Evolutionary conservation across 2,113 vertebrate genomes (phyloP).

Genomic region (Vidua macroura): DNA sequence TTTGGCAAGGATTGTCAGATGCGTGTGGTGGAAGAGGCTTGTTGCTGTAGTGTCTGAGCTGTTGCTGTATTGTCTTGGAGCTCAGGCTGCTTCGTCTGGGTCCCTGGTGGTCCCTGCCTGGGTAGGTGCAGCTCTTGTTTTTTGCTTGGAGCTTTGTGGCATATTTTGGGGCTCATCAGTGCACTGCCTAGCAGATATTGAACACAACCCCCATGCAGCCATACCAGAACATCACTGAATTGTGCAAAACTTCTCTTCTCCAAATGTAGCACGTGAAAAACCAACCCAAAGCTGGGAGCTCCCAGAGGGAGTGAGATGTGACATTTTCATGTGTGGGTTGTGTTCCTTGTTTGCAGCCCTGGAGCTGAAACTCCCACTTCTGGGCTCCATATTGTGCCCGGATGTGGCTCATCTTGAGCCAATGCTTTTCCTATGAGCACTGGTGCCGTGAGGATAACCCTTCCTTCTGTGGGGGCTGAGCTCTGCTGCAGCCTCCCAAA

Average conservation of each 20-base stretch:
- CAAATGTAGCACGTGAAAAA: background rate
- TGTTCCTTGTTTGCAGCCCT: background rate
- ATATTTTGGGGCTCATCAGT: background rate
- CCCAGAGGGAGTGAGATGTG: background rate
- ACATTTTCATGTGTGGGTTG: fast-evolving
- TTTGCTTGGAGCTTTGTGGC: background rate
- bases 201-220: fast-evolving
- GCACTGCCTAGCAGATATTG: background rate
- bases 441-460: background rate
- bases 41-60: background rate
- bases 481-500: background rate
- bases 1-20: background rate
- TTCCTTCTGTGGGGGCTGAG: background rate
- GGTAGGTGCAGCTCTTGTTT: background rate
- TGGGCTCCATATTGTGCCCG: background rate
- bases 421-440: fast-evolving
- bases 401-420: background rate
- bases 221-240: background rate
- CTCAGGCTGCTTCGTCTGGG: background rate
- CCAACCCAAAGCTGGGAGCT: background rate
- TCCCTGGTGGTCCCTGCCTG: background rate
- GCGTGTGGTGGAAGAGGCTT: background rate
- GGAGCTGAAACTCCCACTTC: background rate
- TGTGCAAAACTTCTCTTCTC: background rate
- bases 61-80: background rate